Conservation (phyloP, 2,797 vertebrate genomes). For the Avahi laniger region DNA sequence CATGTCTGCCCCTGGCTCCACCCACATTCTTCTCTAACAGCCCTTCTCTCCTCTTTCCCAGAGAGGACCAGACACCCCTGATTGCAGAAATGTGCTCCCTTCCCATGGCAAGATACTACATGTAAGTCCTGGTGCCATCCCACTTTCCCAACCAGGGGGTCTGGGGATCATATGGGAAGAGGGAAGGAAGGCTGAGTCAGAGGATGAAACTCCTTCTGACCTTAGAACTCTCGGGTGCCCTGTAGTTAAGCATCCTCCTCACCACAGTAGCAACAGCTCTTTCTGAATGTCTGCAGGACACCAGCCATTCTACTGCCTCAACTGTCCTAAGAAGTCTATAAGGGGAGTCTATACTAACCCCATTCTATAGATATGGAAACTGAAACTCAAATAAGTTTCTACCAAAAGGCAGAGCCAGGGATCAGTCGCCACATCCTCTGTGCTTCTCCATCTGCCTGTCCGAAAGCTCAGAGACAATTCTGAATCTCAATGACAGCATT, state of each 20-base stretch:
- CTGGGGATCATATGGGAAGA: not conserved
- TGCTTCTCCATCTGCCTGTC: accelerated
- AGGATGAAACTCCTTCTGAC: not conserved
- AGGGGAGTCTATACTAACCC: not conserved
- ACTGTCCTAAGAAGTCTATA: not conserved
- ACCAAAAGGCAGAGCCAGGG: not conserved
- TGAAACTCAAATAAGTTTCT: not conserved
- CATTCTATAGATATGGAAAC: not conserved
- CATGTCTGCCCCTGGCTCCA: not conserved
- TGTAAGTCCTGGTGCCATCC: slow-evolving; percentile 56
- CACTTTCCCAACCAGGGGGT: not conserved
- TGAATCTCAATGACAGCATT: not conserved
- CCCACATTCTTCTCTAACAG: not conserved
- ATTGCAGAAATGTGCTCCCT: slow-evolving; percentile 68
- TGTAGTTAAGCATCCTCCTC: not conserved
- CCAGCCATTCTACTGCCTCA: not conserved
- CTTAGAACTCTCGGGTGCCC: not conserved
- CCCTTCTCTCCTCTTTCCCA: not conserved
- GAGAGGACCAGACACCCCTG: slow-evolving; percentile 3
- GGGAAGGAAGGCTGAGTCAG: not conserved
- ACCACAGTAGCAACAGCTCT: not conserved
- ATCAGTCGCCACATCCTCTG: not conserved
- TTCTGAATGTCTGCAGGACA: not conserved
- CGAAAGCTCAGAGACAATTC: not conserved
- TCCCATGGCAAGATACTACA: slow-evolving; percentile 74